Evolutionary conservation across 2,888 invertebrate genomes (phyloP).

Genomic region (Eupithecia tripunctaria): DNA sequence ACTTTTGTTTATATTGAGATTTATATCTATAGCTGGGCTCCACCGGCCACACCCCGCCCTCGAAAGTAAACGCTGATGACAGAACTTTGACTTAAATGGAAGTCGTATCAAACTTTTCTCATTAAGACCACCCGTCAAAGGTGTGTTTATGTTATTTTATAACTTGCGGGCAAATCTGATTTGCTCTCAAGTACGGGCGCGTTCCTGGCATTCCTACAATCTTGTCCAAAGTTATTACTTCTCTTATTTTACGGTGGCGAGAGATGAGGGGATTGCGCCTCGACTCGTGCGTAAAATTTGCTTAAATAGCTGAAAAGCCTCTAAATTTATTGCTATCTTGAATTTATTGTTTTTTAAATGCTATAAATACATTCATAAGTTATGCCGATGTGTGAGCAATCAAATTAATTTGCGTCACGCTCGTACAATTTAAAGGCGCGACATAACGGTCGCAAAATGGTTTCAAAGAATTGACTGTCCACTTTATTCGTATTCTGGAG

Average conservation of each 20-base stretch:
- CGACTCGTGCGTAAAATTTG: constrained; percentile 21
- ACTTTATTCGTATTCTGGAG: constrained; percentile 63
- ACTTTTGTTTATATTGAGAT: constrained; percentile 68
- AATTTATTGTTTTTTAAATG: constrained; percentile 10
- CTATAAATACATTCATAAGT: constrained; percentile 1
- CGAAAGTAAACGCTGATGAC: constrained; percentile 78
- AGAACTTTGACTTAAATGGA: constrained; percentile 81
- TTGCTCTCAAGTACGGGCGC: constrained; percentile 48
- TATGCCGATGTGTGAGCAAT: constrained; percentile 42
- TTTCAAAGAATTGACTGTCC: constrained; percentile 63
- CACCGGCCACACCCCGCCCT: constrained; percentile 61
- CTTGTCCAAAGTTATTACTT: constrained; percentile 39
- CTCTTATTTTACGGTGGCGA: constrained; percentile 38
- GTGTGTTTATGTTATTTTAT: constrained; percentile 82
- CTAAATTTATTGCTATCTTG: not conserved
- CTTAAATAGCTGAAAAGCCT: constrained; percentile 17
- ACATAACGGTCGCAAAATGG: constrained; percentile 68
- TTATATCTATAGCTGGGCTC: constrained; percentile 62
- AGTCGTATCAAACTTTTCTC: constrained; percentile 83
- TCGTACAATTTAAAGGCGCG: constrained; percentile 62
- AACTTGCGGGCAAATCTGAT: constrained; percentile 71
- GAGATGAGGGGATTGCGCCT: constrained; percentile 20
- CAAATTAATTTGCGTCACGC: constrained; percentile 66
- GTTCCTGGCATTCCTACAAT: constrained; percentile 36
- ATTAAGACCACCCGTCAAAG: constrained; percentile 82